Evolutionary conservation across 2,797 vertebrate species (phyloP).

Genomic region (Anableps anableps): DNA sequence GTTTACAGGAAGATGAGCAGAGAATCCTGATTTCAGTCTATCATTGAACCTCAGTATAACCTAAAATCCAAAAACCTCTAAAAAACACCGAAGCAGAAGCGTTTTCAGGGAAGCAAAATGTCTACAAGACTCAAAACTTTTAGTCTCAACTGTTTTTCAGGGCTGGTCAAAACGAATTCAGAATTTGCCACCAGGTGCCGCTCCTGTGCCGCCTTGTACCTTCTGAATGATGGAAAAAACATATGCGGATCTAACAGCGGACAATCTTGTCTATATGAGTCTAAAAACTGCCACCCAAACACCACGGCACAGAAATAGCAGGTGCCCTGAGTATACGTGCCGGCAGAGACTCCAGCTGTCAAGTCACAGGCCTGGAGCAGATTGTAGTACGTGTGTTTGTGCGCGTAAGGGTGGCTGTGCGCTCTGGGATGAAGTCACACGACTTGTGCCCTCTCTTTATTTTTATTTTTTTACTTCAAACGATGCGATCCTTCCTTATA

Average conservation of each 20-base stretch:
- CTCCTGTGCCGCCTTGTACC: slow-evolving; percentile 51
- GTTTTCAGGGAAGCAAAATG: background rate
- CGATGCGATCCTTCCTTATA: background rate
- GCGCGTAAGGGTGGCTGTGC: background rate
- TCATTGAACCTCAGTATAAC: background rate
- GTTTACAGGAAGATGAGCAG: background rate
- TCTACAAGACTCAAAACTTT: background rate
- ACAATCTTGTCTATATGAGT: background rate
- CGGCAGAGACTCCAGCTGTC: background rate
- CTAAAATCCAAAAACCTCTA: background rate
- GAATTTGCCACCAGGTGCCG: slow-evolving; percentile 70
- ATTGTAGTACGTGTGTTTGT: background rate
- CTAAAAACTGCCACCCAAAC: background rate
- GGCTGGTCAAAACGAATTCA: background rate
- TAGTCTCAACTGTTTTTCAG: background rate
- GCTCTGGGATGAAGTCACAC: background rate
- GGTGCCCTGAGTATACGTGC: background rate
- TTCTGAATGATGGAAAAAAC: background rate
- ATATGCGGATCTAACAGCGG: background rate
- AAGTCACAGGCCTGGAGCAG: background rate
- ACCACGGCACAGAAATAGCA: background rate
- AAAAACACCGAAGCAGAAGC: background rate
- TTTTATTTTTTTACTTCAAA: background rate
- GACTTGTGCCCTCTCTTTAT: background rate
- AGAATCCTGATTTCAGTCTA: background rate